Percentiles rank a stretch among this genome's conserved stretches.
Conservation (phyloP, 2,797 vertebrate genomes). For the Esox lucius region DNA sequence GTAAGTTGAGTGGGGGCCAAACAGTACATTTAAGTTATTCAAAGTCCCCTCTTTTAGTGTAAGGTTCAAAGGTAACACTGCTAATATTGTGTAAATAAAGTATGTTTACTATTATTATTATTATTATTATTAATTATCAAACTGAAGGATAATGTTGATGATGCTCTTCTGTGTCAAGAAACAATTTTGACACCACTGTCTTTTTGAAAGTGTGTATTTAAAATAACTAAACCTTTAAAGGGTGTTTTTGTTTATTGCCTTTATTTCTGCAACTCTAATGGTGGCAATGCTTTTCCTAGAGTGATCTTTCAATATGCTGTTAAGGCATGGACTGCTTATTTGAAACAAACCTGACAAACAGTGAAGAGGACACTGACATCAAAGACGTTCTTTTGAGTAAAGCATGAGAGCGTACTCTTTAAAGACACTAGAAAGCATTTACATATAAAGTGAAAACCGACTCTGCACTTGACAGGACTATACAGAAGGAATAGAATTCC, state of each 20-base stretch:
- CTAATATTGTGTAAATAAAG: conserved; percentile 56
- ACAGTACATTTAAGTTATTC: conserved; percentile 76
- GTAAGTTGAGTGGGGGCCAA: conserved; percentile 49
- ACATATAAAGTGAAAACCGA: conserved; percentile 30
- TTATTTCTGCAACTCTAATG: conserved; percentile 13
- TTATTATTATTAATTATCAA: conserved; percentile 15
- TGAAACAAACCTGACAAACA: conserved; percentile 16
- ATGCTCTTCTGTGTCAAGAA: neutral
- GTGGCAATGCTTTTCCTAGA: conserved; percentile 22
- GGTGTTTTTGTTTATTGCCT: neutral
- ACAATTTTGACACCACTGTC: neutral
- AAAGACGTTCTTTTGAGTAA: conserved; percentile 10
- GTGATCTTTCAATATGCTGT: conserved; percentile 21
- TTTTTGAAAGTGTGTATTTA: conserved; percentile 10
- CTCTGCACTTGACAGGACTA: conserved; percentile 20
- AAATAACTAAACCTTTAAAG: conserved; percentile 15
- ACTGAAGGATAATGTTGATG: neutral
- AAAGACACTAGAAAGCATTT: neutral
- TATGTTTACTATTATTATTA: conserved; percentile 16
- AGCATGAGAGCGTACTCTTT: conserved; percentile 6
- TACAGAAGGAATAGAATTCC: conserved; percentile 20
- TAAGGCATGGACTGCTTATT: conserved; percentile 25
- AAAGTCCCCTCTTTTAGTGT: conserved; percentile 54
- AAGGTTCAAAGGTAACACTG: conserved; percentile 56
- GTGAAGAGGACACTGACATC: conserved; percentile 16